phyloP scores from a whole-genome alignment of 2,888 invertebrate genomes.

The Xiphydria camelus region DNA sequence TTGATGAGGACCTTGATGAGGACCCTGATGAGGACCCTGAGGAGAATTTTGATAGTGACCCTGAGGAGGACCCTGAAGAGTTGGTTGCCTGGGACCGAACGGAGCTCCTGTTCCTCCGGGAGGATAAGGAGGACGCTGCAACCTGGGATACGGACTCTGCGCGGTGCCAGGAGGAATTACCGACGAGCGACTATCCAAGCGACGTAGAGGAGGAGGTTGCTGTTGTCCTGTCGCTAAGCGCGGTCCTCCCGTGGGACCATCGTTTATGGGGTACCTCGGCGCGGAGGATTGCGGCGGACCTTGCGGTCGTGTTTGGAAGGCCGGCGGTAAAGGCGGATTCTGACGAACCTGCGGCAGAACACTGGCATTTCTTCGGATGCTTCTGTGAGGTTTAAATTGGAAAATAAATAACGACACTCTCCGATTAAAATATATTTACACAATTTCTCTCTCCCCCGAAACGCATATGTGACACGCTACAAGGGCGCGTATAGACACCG shows the following conservation, averaged over 20 bases:
- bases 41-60: conserved; percentile 4
- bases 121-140: conserved; percentile 17
- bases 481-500: too few relatives aligned
- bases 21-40: conserved; percentile 8
- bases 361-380: too few relatives aligned
- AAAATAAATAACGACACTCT: background rate
- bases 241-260: conserved; percentile 54
- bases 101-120: conserved; percentile 15
- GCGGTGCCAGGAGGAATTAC: conserved; percentile 13
- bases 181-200: conserved; percentile 60
- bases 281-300: conserved; percentile 33
- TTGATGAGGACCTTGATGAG: background rate
- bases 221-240: conserved; percentile 62
- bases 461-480: too few relatives aligned
- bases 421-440: too few relatives aligned
- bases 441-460: too few relatives aligned
- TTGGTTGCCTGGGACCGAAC: background rate
- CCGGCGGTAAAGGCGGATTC: conserved; percentile 27
- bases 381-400: background rate
- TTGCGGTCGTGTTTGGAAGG: conserved; percentile 40
- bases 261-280: conserved; percentile 40
- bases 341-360: conserved; percentile 34
- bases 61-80: conserved; percentile 1
- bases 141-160: conserved; percentile 21
- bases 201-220: conserved; percentile 60